These are phyloP conservation scores for Bicyclus anynana DNA, from an alignment of 1,140 invertebrate genomes.

Conservation along the genomic window DNA sequence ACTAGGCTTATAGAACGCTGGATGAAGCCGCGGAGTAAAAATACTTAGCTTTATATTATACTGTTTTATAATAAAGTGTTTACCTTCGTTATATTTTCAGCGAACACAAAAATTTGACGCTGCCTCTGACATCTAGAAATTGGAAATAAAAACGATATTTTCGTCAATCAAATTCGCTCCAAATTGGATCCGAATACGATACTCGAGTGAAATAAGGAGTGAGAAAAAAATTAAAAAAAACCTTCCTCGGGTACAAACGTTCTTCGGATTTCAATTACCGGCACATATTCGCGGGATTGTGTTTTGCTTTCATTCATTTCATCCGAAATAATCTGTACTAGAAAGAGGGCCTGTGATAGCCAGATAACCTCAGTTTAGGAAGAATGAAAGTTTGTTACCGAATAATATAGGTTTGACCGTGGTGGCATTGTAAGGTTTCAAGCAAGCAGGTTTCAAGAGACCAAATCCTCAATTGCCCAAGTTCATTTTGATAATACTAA, in stretches of 20 bases:
- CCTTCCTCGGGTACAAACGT: conserved; percentile 47
- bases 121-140: conserved; percentile 26
- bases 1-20: no score
- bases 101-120: conserved; percentile 1
- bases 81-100: no score
- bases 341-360: conserved; percentile 71
- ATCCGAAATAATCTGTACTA: conserved; percentile 76
- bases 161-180: conserved; percentile 27
- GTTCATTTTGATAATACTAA: no score
- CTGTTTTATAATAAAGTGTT: no score
- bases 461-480: no score
- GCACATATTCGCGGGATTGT: conserved; percentile 66
- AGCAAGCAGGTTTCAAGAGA: no score
- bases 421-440: no score
- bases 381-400: no score
- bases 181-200: conserved; percentile 37
- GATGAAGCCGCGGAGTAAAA: no score
- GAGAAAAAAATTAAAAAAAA: conserved; percentile 54
- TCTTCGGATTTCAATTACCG: conserved; percentile 71
- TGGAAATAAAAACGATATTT: conserved; percentile 20
- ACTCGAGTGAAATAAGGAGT: conserved; percentile 36
- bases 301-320: conserved; percentile 75
- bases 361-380: no score
- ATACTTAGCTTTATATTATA: no score
- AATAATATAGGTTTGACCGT: no score